Base-by-base conservation (phyloP, 2,113 vertebrate genomes). In the Onychostoma macrolepis region DNA sequence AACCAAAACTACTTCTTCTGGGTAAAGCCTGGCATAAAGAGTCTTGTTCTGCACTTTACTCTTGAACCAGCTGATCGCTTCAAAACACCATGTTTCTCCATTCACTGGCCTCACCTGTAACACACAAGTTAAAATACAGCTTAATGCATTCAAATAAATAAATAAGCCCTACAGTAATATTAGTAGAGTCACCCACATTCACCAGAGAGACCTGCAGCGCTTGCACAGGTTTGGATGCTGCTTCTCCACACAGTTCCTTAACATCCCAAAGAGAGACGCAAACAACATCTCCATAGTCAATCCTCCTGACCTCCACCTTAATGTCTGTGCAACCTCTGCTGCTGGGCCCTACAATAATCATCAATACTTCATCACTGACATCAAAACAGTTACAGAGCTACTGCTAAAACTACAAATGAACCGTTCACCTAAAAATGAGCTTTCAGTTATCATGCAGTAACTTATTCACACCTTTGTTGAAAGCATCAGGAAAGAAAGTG, bases 11-110 rank as follows among this genome's bases (percentile, higher is more conserved):
- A n/a, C n/a, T n/a, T 69, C 90, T 81, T 92, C 88, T 21, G 91
- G 91, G 89, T 92, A 94, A 58, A 95, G 74, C 86, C 95, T 90
- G 84, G 93, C 94, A 85, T 92, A 95, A 36, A 95, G 88, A 2
- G 53, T 94, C 87, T 93, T 92, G 91, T 89, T 89, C 74, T 87
- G 87, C 28, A 94, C 93, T 87, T 92, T 94, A 1, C 87, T 89
- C 91, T 87, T 92, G 78, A 95, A 94, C 95, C 95, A 96, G 71
- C 53, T 83, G 50, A 94, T 90, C 3, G 95, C 92, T 43, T 93
- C 90, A 71, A 90, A 89, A 41, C 93, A 92, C 95, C 95, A 95
- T 33, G 84, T 86, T 3, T 41, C 86, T 24, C 93, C 93, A 79
- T 94, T 90, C 28, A 92, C 80, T 78, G 95, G 94, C 56, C n/a